Base-by-base conservation (phyloP, 2,888 invertebrate species). In the Tineola bisselliella region DNA sequence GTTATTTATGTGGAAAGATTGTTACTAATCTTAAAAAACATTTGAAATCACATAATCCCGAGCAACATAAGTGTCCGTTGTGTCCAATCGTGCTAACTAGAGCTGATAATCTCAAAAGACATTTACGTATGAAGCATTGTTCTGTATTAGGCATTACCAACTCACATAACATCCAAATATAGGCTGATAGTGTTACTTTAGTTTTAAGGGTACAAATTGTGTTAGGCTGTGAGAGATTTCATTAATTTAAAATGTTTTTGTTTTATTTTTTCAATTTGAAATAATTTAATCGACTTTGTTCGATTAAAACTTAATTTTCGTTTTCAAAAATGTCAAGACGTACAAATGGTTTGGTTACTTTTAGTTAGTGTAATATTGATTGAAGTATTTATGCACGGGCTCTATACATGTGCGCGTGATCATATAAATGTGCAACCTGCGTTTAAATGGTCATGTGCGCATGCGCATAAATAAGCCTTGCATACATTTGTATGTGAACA, bases 11-110 rank as follows among this genome's bases (percentile, higher is more conserved):
- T 77, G 89, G 90, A 64, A 91, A 91, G 81, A 84, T 87, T 64
- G 91, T 91, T 66, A 89, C 87, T 71, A 91, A 91, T 78, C 82
- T 90, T 69, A 91, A 91, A 88, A 91, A 91, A 71, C 91, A 91
- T 71, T 81, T 90, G 77, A 89, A 90, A 73, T 90, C 90, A 38
- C 91, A 91, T 73, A 88, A 88, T 66, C 90, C 90, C 13, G 89
- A 89, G 68, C 88, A 88, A 68, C 90, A 89, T 72, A 88, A 88
- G 69, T 91, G 91, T 67, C 90, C 91, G 2, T 76, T 89, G 68
- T 91, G 90, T 74, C 88, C 88, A 56, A 89, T 89, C 65, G 87
- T 89, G 61, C 88, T 91, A 69, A 91, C 91, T 54, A 83, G 91
- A 63, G 91, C 90, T 65, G 91, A 91, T 74, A 91, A 91, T 74